phyloP scores from a whole-genome alignment of 2,113 vertebrate genomes.

The Desmodus rotundus region DNA sequence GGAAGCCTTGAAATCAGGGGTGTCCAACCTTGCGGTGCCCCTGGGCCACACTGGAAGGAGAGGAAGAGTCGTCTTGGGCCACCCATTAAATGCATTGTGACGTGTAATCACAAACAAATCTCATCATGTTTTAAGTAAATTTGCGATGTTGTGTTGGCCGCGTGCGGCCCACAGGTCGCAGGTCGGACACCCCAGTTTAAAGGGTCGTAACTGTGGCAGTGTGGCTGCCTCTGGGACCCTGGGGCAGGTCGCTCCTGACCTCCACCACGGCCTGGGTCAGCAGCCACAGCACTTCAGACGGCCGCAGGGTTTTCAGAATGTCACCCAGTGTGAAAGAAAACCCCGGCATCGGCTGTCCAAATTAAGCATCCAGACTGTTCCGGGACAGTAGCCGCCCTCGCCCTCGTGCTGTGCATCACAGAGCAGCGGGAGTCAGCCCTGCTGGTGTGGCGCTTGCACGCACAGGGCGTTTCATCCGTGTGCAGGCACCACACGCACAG shows the following conservation, averaged over 20 bases:
- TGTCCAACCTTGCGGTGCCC: too few species aligned
- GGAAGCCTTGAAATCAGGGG: conserved; percentile 49
- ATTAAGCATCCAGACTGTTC: conserved; percentile 61
- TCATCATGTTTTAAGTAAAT: too few species aligned
- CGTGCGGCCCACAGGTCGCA: too few species aligned
- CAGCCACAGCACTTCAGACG: conserved; percentile 60
- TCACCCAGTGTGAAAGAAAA: conserved; percentile 43
- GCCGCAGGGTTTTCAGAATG: conserved; percentile 65
- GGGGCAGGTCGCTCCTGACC: conserved; percentile 70
- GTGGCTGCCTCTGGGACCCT: conserved; percentile 65
- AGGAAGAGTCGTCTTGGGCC: too few species aligned
- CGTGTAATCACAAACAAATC: too few species aligned
- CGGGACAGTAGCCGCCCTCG: conserved; percentile 7
- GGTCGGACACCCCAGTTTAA: conserved; percentile 45
- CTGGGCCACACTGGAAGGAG: too few species aligned
- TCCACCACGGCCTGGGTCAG: conserved; percentile 62
- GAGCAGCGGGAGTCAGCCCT: not conserved
- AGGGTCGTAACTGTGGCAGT: conserved; percentile 75
- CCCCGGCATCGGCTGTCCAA: conserved; percentile 24
- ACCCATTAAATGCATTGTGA: too few species aligned
- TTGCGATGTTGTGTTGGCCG: too few species aligned
- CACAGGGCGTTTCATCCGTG: not conserved
- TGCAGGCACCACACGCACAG: fast-evolving
- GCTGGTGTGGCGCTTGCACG: not conserved
- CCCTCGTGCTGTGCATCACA: not conserved